Base-by-base conservation (phyloP, 2,797 vertebrate genomes). In the Spatula clypeata region DNA sequence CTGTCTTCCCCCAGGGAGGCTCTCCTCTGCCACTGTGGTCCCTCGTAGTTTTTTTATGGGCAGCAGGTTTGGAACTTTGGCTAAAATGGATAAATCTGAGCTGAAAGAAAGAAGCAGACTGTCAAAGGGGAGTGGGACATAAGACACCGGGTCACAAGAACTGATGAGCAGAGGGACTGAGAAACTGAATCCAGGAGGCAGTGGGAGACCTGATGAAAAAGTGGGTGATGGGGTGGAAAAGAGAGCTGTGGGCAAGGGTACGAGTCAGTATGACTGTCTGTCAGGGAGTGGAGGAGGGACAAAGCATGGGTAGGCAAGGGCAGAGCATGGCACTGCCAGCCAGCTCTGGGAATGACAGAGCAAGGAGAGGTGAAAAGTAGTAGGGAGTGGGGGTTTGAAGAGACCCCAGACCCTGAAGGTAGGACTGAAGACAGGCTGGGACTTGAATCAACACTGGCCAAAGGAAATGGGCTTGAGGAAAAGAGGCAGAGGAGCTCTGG, bases 181-280 rank as follows among this genome's bases (percentile, higher is more conserved):
- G 67, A 31, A 53, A 24, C 29, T 16, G 51, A 54, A 23, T 38
- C 29, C 32, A n/a, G 49, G 29, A 71, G 67, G 34, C 29, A 12
- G 27, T 31, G 49, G 14, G 49, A 21, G 34, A 38, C 9, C 67
- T 23, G 49, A 71, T 71, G 27, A 23, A 31, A 34, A 29, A 38
- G 29, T 17, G 67, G 29, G 49, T 23, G 29, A 16, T 38, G 29
- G 27, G 20, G 15, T 38, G 61, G 61, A 20, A 62, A 40, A 62
- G 18, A 27, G 26, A 40, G 13, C 26, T 31, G 26, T 40, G 49
- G 51, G 36, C 27, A 38, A 64, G 21, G 47, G 12, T 44, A 34
- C n/a, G 18, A 38, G 29, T 70, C 77, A 60, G n/a, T 67, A 12
- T 0, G 4, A 29, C 1, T 1, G 11, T 3, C 3, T 9, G 3